Evolutionary conservation across 1,140 invertebrate species (phyloP).

Genomic region (Mizuhopecten yessoensis): DNA sequence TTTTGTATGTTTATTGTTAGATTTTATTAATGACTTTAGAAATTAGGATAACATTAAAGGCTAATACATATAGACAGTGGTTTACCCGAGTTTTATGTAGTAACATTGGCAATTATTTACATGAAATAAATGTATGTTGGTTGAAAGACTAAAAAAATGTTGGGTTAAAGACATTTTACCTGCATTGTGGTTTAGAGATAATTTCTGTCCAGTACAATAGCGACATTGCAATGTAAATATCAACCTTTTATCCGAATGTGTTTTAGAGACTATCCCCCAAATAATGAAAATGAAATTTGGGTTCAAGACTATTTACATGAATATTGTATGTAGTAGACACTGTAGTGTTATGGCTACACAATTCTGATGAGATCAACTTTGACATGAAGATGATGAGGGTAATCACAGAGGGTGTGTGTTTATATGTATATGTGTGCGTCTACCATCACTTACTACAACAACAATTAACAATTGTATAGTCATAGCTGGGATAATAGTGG

Average conservation of each 20-base stretch:
- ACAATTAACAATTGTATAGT: neutral
- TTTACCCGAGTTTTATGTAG: no score
- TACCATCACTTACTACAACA: slow-evolving; percentile 17
- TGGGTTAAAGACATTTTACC: neutral
- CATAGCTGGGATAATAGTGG: neutral
- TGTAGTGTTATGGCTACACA: neutral
- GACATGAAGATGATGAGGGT: slow-evolving; percentile 23
- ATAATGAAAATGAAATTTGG: no score
- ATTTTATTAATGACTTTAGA: no score
- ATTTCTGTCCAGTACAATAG: no score
- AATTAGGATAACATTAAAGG: neutral
- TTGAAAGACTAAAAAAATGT: no score
- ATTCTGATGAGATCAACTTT: neutral
- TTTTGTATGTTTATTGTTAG: no score
- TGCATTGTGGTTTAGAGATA: neutral
- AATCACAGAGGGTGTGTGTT: neutral
- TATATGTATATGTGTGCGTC: neutral
- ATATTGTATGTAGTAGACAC: neutral
- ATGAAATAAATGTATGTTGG: no score
- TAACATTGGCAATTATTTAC: no score
- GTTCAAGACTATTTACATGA: no score
- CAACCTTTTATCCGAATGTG: neutral
- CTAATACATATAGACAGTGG: neutral
- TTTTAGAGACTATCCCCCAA: neutral
- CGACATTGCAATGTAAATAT: no score